Evolutionary conservation across 2,888 invertebrate genomes (phyloP).

Genomic region (Anorthoa munda): DNA sequence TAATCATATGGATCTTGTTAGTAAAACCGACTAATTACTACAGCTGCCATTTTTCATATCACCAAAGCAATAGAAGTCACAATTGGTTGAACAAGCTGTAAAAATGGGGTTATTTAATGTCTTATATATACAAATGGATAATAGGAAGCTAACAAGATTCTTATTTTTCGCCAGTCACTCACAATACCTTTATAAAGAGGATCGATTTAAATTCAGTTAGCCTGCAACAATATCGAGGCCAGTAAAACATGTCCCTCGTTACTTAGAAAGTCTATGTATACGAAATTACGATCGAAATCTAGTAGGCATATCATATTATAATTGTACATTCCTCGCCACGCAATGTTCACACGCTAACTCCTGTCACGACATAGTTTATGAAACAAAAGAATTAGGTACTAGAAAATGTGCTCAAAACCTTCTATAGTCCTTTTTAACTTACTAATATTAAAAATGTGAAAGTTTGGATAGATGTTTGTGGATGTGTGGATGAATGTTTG

Average conservation of each 20-base stretch:
- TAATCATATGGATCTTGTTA: too few species aligned
- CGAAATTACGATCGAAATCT: slow-evolving; percentile 46
- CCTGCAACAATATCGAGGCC: slow-evolving; percentile 3
- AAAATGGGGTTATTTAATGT: too few species aligned
- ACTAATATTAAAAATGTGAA: too few species aligned
- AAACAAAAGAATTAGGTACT: slow-evolving; percentile 51
- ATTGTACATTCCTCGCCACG: slow-evolving; percentile 59
- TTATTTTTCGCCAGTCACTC: too few species aligned
- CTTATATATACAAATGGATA: too few species aligned
- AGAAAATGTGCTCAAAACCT: slow-evolving; percentile 24
- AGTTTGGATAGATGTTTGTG: too few species aligned
- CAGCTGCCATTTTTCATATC: too few species aligned
- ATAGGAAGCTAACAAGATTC: too few species aligned
- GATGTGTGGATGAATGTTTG: too few species aligned
- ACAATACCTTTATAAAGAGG: neutral
- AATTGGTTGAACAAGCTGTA: too few species aligned
- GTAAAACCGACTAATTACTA: too few species aligned
- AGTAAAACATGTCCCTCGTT: slow-evolving; percentile 15
- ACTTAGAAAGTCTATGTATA: slow-evolving; percentile 25
- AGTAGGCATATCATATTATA: slow-evolving; percentile 57
- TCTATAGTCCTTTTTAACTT: neutral
- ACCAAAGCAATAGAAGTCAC: too few species aligned
- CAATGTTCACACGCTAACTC: slow-evolving; percentile 61
- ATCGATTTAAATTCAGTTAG: neutral
- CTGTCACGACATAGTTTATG: slow-evolving; percentile 47